Base-by-base conservation (phyloP, 2,888 invertebrate species). In the Sinelater perroti region DNA sequence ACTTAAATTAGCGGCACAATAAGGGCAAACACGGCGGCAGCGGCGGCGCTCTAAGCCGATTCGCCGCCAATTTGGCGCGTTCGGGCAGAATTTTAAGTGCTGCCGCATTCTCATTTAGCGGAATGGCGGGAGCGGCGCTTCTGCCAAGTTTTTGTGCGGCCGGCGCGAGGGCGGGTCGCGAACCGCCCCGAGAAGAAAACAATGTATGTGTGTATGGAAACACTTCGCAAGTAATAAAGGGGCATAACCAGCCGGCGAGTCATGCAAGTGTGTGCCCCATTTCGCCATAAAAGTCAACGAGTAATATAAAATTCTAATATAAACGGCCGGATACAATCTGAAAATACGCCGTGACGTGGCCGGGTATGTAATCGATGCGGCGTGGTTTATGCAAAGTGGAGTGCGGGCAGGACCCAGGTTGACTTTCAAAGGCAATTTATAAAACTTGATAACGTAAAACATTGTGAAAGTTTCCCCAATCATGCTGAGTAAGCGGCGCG, bases 251-350 rank as follows among this genome's bases (percentile, higher is more conserved):
- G 67, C 67, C 69, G 67, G 69, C 67, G 68, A 69, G 67, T 70
- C 72, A 72, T 73, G 72, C 71, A 67, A 72, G 72, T 72, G 72
- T 75, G 72, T 74, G 72, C 72, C 71, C 73, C 68, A 72, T 73
- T 73, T 73, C 71, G 72, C 73, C 67, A 74, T 74, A 72, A 76
- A 76, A 75, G 72, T 74, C 73, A 72, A 70, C 72, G 72, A 70
- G 72, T 74, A 74, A 75, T 75, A 76, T 75, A 75, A 75, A 75
- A 76, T 75, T 76, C 74, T 75, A 75, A 76, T 76, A 76, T 75
- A 75, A 75, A 75, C 75, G 73, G 69, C 73, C 72, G 74, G 75
- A 75, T 75, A 76, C 75, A 74, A 76, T 76, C 76, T 74, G 76
- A 72, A 75, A 75, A 76, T 75, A 76, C 75, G 72, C 72, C 70